Evolutionary conservation across 1,140 invertebrate species (phyloP).

Genomic region (Pogonomyrmex californicus): DNA sequence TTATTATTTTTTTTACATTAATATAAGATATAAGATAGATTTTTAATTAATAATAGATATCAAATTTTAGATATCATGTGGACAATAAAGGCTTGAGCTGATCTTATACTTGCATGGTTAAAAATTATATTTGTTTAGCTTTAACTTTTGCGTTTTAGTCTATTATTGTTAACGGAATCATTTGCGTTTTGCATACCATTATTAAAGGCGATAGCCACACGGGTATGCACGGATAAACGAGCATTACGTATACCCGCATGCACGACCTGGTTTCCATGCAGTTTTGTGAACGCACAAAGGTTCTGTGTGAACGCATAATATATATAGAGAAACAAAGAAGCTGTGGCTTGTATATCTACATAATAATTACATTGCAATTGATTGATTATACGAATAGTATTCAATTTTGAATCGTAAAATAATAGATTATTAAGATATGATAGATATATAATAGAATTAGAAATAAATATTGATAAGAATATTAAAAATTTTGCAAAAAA

Average conservation of each 20-base stretch:
- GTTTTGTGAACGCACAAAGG: slow-evolving; percentile 42
- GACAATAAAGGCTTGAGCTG: not conserved
- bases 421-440: too few relatives aligned
- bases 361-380: slow-evolving; percentile 2
- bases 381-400: not conserved
- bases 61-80: not conserved
- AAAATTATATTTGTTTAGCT: not conserved
- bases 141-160: not conserved
- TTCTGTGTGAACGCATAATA: slow-evolving; percentile 36
- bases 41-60: not conserved
- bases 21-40: not conserved
- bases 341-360: not conserved
- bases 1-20: not conserved
- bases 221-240: slow-evolving; percentile 56
- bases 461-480: not conserved
- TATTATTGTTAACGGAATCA: slow-evolving; percentile 37
- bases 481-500: not conserved
- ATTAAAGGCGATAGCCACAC: slow-evolving; percentile 55
- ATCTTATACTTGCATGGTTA: not conserved
- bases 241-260: slow-evolving; percentile 64
- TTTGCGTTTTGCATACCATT: slow-evolving; percentile 14
- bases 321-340: slow-evolving; percentile 33
- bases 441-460: too few relatives aligned
- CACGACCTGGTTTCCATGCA: slow-evolving; percentile 55
- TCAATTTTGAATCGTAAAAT: not conserved